Percentiles rank a stretch among this genome's conserved stretches.
Conservation (phyloP, 1,140 invertebrate species). For the Geopemphigus sp. region DNA sequence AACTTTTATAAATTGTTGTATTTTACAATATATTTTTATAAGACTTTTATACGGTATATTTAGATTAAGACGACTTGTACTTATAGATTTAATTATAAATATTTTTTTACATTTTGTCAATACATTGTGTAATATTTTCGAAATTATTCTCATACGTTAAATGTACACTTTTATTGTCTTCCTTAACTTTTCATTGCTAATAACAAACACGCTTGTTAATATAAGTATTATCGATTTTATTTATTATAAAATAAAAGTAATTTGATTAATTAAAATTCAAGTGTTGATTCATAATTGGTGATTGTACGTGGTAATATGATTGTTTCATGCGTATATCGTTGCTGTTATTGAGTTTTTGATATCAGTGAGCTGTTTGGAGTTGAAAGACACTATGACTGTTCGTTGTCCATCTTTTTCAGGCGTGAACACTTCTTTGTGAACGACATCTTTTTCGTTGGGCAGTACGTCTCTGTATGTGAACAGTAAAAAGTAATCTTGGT, state of each 20-base stretch:
- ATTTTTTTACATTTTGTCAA: conserved; percentile 4
- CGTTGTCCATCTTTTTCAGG: conserved; percentile 18
- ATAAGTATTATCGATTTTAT: neutral
- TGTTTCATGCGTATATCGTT: neutral
- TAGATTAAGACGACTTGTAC: conserved; percentile 20
- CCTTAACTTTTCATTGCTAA: neutral
- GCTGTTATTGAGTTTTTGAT: conserved; percentile 33
- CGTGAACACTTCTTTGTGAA: conserved; percentile 1
- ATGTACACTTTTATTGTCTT: conserved; percentile 1
- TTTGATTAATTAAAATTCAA: neutral
- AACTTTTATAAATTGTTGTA: neutral
- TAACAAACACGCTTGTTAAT: conserved; percentile 20
- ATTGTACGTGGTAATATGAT: neutral
- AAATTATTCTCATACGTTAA: neutral
- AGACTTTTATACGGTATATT: conserved; percentile 28
- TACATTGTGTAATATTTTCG: conserved; percentile 10
- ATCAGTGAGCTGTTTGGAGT: conserved; percentile 23
- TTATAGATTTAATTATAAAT: neutral
- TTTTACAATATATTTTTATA: neutral
- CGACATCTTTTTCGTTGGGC: conserved; percentile 26
- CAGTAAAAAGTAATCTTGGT: too few species aligned
- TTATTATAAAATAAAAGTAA: neutral
- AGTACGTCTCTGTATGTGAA: conserved; percentile 1
- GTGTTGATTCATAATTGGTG: neutral
- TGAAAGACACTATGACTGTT: conserved; percentile 28